These are phyloP conservation scores for Cephus runcator DNA, from an alignment of 2,888 invertebrate species.

Conservation along the genomic window DNA sequence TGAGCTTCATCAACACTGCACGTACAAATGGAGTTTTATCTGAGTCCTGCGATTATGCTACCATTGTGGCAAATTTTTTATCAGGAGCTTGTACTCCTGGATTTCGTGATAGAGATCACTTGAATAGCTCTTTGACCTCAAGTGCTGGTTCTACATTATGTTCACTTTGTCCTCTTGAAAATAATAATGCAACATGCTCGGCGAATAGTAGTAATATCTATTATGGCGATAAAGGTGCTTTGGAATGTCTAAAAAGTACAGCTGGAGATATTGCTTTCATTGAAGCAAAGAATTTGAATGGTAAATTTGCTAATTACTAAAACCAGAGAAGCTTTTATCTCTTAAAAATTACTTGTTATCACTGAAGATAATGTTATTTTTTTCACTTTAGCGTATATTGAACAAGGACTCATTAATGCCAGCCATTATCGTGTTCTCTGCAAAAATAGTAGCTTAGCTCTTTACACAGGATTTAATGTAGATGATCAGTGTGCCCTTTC, in stretches of 20 bases:
- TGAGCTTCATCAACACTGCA: slow-evolving; percentile 71
- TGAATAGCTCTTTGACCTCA: slow-evolving; percentile 11
- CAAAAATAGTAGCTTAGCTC: slow-evolving; percentile 71
- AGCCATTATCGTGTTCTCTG: slow-evolving; percentile 70
- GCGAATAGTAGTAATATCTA: slow-evolving; percentile 69
- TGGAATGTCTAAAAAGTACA: slow-evolving; percentile 69
- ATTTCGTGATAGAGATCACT: slow-evolving; percentile 67
- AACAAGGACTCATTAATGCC: slow-evolving; percentile 52
- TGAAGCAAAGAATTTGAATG: slow-evolving; percentile 66
- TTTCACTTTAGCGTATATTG: slow-evolving; percentile 57
- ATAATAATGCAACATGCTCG: slow-evolving; percentile 64
- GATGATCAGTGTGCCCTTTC: slow-evolving; percentile 70
- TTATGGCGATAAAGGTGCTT: slow-evolving; percentile 72
- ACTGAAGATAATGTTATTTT: background rate
- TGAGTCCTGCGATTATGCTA: slow-evolving; percentile 71
- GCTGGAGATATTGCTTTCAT: slow-evolving; percentile 72
- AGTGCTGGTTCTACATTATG: slow-evolving; percentile 31
- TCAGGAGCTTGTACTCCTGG: slow-evolving; percentile 73
- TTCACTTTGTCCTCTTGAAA: slow-evolving; percentile 38
- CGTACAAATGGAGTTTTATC: slow-evolving; percentile 67
- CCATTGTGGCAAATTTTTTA: slow-evolving; percentile 70
- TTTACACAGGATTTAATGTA: slow-evolving; percentile 66
- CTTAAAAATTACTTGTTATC: background rate
- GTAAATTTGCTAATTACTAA: slow-evolving; percentile 47
- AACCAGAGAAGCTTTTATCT: slow-evolving; percentile 8